Base-by-base conservation (phyloP, 1,140 invertebrate genomes). In the Vanessa tameamea region DNA sequence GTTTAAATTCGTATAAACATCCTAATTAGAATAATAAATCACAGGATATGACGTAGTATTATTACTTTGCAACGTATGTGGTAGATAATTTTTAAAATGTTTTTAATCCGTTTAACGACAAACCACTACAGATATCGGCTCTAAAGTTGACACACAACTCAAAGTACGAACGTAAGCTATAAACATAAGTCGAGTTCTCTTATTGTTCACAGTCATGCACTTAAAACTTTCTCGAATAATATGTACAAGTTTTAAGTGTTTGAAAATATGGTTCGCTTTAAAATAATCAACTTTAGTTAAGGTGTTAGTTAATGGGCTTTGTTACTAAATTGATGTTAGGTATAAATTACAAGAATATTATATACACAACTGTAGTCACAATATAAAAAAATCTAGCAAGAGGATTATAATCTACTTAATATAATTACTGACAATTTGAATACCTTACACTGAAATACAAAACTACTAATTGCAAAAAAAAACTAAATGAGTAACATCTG, bases 121-220 rank as follows among this genome's bases (percentile, higher is more conserved):
- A n/a, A 53, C 50, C n/a, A 2, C 13, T 43, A 15, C 26, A 47
- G 2, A 31, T 16, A 12, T 64, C 14, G n/a, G 5, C 7, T 61
- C 8, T 11, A 13, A 16, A 23, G 50, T 15, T 67, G 13, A 14
- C n/a, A 20, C 47, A 65, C 16, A 15, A 66, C 23, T 37, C n/a
- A n/a, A 20, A 50, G 15, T 31, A 16, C 23, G 6, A 66, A 53
- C n/a, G 13, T 50, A 20, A 26, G 48, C 43, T 48, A 53, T 66
- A 66, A 65, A 66, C 64, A 66, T 37, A 66, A 51, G 47, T 66
- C 48, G 26, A 48, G 47, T 48, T 12, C 37, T 53, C 20, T 26
- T 53, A 66, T 50, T 66, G 64, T 66, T 66, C 64, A 23, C 48
- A 51, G 64, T 53, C 31, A 53, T 53, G 64, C 64, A 53, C 64